phyloP scores from a whole-genome alignment of 2,113 vertebrate species.

The Rattus rattus region DNA sequence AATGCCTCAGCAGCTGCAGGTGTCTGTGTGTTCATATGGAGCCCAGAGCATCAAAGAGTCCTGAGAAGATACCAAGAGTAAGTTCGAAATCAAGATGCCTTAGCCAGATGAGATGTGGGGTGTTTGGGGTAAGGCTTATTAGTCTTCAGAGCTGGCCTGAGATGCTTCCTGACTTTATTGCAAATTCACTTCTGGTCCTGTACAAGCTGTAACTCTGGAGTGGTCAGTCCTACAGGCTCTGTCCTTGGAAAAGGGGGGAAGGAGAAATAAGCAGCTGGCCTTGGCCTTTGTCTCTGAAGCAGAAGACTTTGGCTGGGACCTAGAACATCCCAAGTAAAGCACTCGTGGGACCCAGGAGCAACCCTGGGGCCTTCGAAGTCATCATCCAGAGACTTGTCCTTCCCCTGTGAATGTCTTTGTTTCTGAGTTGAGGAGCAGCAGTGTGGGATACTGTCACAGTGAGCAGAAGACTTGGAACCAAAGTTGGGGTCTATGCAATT shows the following conservation, averaged over 20 bases:
- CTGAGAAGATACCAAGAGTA: background rate
- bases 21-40: background rate
- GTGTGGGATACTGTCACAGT: background rate
- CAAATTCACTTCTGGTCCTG: background rate
- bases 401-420: background rate
- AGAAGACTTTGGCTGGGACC: background rate
- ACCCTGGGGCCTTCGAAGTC: background rate
- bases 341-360: fast-evolving
- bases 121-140: background rate
- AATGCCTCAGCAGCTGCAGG: background rate
- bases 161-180: background rate
- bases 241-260: background rate
- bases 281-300: background rate
- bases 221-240: background rate
- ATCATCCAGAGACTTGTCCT: background rate
- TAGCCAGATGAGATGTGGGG: background rate
- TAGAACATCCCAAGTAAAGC: background rate
- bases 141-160: background rate
- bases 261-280: background rate
- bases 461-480: background rate
- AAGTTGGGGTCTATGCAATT: background rate
- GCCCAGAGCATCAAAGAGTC: background rate
- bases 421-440: background rate
- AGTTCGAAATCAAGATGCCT: background rate
- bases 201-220: background rate